Base-by-base conservation (phyloP, 37 sponge, comb jelly and placozoan genomes). In the Dysidea cf. avara region DNA sequence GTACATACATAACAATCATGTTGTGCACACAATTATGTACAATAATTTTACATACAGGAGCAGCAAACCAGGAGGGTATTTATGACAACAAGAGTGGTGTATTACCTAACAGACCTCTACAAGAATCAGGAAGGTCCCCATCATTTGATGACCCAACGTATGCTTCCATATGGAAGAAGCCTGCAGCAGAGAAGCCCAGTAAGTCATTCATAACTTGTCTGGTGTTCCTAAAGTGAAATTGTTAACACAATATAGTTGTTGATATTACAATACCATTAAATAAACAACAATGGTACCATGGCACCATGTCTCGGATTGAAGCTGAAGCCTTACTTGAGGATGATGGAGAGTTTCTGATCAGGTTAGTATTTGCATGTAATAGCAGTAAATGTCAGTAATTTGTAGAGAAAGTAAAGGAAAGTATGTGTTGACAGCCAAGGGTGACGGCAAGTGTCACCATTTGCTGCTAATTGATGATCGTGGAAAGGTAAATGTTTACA, bases 381-480 rank as follows among this genome's bases (percentile, higher is more conserved):
- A 43, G 9, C 7, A 9, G 5, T 43, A 43, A 43, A 43, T 43
- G 7, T 12, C 5, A 43, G 9, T 43, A 43, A 12, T 43, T 43
- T 43, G 83, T 55, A 70, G 22, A 20, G 83, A 84, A 69, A 76
- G 77, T 43, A 72, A 74, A 4, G 94, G 94, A 0, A 86, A 88
- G 74, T 93, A 69, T 75, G 94, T 93, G n/a, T 55, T 93, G 49
- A 88, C 96, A 29, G 92, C 87, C 11, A 72, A 81, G 71, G 80
- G 72, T 11, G 61, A 25, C 22, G 80, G 81, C 43, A 46, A 67
- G 22, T 52, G 77, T 22, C 88, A 86, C 57, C 87, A 91, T 39
- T 74, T 95, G 16, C 83, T 90, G 50, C 76, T 93, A 1, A 85
- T 93, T 53, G 90, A 93, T 72, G 72, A 85, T 33, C 50, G 75